phyloP scores from a whole-genome alignment of 2,797 vertebrate species.

The Propithecus deckenii region DNA sequence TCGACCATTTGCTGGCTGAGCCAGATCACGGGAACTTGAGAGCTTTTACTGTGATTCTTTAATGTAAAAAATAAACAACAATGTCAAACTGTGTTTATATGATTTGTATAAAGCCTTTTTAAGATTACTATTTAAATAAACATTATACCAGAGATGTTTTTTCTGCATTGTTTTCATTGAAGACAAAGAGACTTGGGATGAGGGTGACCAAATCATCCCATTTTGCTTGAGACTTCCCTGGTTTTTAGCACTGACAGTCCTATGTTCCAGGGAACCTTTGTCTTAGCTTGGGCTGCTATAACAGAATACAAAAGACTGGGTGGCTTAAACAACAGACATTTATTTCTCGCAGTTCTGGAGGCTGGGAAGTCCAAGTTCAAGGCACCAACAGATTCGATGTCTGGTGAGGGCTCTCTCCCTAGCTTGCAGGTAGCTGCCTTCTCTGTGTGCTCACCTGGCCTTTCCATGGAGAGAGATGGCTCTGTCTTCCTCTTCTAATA shows the following conservation, averaged over 20 bases:
- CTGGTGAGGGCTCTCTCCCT: not conserved
- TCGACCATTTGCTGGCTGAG: constrained; percentile 86
- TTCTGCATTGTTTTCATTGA: constrained; percentile 48
- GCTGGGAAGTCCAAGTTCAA: not conserved
- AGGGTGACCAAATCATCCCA: not conserved
- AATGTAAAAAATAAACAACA: constrained; percentile 84
- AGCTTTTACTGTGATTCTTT: constrained; percentile 91
- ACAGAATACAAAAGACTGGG: not conserved
- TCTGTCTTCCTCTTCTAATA: not conserved
- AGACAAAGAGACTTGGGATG: not conserved
- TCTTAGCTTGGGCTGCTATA: not conserved
- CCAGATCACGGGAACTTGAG: constrained; percentile 87
- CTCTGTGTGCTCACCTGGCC: not conserved
- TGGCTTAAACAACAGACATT: not conserved
- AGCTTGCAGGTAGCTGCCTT: not conserved
- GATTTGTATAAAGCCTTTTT: constrained; percentile 99
- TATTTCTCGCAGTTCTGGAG: not conserved
- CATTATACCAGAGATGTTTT: constrained; percentile 84
- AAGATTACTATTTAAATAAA: constrained; percentile 98
- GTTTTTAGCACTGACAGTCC: not conserved
- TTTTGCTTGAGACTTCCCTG: not conserved
- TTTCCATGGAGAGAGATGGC: not conserved
- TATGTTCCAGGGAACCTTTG: not conserved
- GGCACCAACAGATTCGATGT: not conserved
- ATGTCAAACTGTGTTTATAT: constrained; percentile 96